A percentile compares a stretch with the other conserved stretches of the same genome.
Evolutionary conservation across 2,888 invertebrate genomes (phyloP).

Genomic region (Tetragonisca angustula): DNA sequence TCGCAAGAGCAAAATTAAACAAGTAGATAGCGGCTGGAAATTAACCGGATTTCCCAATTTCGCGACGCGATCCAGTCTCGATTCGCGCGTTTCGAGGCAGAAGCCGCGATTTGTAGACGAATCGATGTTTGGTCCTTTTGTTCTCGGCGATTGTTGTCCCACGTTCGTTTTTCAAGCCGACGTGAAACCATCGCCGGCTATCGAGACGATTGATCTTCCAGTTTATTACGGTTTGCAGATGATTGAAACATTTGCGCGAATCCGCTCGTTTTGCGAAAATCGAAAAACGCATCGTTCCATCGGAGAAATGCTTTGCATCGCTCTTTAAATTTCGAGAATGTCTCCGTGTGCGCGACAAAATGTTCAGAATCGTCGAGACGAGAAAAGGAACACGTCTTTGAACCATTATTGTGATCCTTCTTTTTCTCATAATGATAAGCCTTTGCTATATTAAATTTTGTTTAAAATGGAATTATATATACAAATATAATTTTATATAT

Average conservation of each 20-base stretch:
- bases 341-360: background rate
- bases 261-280: background rate
- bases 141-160: background rate
- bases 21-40: background rate
- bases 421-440: no score
- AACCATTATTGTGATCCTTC: no score
- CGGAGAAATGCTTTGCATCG: background rate
- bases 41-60: constrained; percentile 17
- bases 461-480: no score
- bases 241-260: background rate
- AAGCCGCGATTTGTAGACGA: background rate
- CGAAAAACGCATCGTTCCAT: background rate
- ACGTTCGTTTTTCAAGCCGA: background rate
- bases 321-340: background rate
- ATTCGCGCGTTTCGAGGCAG: background rate
- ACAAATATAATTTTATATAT: no score
- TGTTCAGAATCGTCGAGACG: background rate
- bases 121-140: background rate
- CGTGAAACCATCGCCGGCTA: background rate
- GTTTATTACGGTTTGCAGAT: background rate
- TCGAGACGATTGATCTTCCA: constrained; percentile 3
- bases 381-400: background rate
- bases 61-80: background rate
- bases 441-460: no score
- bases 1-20: background rate